phyloP scores from a whole-genome alignment of 1,140 invertebrate genomes.

The Cryptotermes secundus region DNA sequence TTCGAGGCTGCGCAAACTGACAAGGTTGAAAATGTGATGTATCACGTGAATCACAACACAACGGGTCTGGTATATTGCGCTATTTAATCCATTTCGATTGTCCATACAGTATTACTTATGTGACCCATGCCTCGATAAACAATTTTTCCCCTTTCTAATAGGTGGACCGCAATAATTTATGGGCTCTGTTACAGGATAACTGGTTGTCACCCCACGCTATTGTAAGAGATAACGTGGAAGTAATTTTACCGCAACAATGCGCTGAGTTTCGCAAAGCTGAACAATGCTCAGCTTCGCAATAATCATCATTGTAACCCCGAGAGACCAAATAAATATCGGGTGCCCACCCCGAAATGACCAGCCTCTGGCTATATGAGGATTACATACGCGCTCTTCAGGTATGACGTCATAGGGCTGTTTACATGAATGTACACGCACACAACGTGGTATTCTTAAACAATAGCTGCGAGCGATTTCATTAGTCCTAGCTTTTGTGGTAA shows the following conservation, averaged over 20 bases:
- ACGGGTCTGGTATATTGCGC: not conserved
- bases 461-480: constrained; percentile 8
- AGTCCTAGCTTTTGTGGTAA: not conserved
- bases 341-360: not conserved
- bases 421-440: not conserved
- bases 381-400: not conserved
- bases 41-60: not conserved
- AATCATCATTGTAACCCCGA: not conserved
- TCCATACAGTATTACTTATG: not conserved
- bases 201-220: not conserved
- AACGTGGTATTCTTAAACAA: not conserved
- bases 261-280: not conserved
- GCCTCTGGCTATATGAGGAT: not conserved
- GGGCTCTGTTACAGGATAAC: not conserved
- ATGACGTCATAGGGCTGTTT: not conserved
- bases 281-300: not conserved
- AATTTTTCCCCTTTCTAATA: not conserved
- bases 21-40: not conserved
- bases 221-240: not conserved
- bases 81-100: not conserved
- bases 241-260: not conserved
- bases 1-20: not conserved
- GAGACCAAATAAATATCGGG: not conserved
- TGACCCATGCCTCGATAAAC: not conserved
- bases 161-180: not conserved